A percentile compares a stretch with the other conserved stretches of the same genome.
phyloP scores from a whole-genome alignment of 1,140 invertebrate genomes.

The Kradibia gibbosae region DNA sequence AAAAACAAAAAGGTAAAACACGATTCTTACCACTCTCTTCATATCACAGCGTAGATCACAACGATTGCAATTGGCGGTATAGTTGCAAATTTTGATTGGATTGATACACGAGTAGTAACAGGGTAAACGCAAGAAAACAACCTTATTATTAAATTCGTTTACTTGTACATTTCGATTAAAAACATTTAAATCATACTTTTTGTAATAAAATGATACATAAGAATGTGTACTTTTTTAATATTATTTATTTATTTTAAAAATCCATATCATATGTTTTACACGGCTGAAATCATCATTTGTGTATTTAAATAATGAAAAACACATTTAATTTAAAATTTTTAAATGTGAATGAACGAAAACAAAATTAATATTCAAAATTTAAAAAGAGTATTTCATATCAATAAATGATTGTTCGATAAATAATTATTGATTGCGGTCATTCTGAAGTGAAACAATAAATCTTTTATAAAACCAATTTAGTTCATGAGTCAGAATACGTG shows the following conservation, averaged over 20 bases:
- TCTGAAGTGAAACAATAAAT: constrained; percentile 28
- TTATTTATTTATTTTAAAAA: background rate
- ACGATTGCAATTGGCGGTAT: constrained; percentile 62
- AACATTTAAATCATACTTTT: constrained; percentile 11
- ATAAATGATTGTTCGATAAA: constrained; percentile 13
- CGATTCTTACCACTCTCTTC: constrained; percentile 65
- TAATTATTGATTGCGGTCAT: constrained; percentile 32
- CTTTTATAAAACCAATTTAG: constrained; percentile 36
- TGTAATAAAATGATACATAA: background rate
- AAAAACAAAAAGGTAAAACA: constrained; percentile 54
- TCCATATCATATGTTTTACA: constrained; percentile 7
- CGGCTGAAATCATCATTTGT: background rate
- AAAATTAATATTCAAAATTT: constrained; percentile 11
- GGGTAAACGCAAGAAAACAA: constrained; percentile 66
- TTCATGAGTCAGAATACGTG: constrained; percentile 23
- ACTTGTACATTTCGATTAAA: constrained; percentile 42
- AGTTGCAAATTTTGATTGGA: constrained; percentile 61
- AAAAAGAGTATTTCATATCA: constrained; percentile 1
- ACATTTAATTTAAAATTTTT: constrained; percentile 8
- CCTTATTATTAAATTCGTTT: constrained; percentile 61
- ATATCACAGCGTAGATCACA: constrained; percentile 63
- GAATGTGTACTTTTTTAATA: constrained; percentile 5
- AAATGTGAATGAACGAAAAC: constrained; percentile 4
- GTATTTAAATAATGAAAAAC: background rate
- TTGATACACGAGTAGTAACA: constrained; percentile 63